Evolutionary conservation across 2,888 invertebrate genomes (phyloP).

Genomic region (Lottia scabra): DNA sequence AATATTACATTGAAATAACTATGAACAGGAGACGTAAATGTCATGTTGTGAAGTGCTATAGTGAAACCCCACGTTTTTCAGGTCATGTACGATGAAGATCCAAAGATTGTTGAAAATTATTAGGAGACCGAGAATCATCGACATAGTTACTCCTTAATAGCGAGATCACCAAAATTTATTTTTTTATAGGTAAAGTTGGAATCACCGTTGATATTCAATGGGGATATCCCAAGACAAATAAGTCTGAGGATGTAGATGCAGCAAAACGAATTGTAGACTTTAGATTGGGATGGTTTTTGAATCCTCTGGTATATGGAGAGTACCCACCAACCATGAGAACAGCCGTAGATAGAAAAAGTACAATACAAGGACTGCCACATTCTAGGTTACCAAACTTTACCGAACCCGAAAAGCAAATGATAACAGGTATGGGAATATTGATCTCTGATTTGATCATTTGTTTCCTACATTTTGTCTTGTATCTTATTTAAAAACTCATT

Average conservation of each 20-base stretch:
- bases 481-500: no score
- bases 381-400: slow-evolving; percentile 43
- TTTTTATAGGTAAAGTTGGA: slow-evolving; percentile 41
- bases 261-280: slow-evolving; percentile 42
- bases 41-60: no score
- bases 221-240: slow-evolving; percentile 32
- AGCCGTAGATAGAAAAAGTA: slow-evolving; percentile 24
- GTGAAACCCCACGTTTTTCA: no score
- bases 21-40: no score
- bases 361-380: slow-evolving; percentile 8
- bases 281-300: slow-evolving; percentile 60
- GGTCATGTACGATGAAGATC: no score
- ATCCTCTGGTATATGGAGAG: slow-evolving; percentile 70
- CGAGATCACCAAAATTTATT: no score
- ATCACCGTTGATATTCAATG: slow-evolving; percentile 48
- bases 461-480: no score
- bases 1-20: no score
- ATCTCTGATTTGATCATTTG: no score
- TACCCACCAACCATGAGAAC: slow-evolving; percentile 65
- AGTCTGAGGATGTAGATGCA: slow-evolving; percentile 36
- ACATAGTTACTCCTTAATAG: no score
- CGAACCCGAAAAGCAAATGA: slow-evolving; percentile 26
- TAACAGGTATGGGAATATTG: slow-evolving; percentile 31
- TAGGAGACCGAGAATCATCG: no score
- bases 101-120: no score